Base-by-base conservation (phyloP, 1,140 invertebrate genomes). In the Dendrolimus punctatus region DNA sequence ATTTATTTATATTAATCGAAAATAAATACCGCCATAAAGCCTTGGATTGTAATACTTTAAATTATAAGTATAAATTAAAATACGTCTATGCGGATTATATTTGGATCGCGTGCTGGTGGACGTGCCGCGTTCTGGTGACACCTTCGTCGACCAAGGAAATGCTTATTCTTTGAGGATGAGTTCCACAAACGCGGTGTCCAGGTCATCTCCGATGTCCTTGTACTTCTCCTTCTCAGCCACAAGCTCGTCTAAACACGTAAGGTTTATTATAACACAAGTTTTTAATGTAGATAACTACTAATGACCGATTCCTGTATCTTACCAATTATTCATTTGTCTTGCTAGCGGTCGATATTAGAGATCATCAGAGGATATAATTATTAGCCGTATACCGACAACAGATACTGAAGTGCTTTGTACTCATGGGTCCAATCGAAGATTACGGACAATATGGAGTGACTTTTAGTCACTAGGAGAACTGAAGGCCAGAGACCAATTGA, bases 151-250 rank as follows among this genome's bases (percentile, higher is more conserved):
- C 44, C 43, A 46, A 49, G 52, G 36, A 40, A 42, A 50, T 38
- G 58, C 53, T 81, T 87, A 88, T 82, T 88, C 87, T 73, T 88
- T 88, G 76, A 88, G 87, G 89, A 98, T 98, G 87, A 99, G 93
- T 88, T 99, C 98, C 82, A 96, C 93, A 91, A 99, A 99, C 69
- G 98, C 98, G 78, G 93, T 94, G 90, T 99, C 98, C 91, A 99
- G 91, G 88, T 99, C 98, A 91, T 99, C 98, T 86, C 96, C 98
- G 89, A 99, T 98, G 86, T 96, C 93, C 91, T 99, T 99, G 95
- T 98, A 99, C 87, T 97, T 97, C 90, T 99, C 98, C 92, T 99
- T 99, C 88, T 99, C 97, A 78, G 93, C 93, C 76, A 99, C 95
- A 89, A 99, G 92, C 88, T 99, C 98, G 93, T 99, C 98, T 99